Conservation (phyloP, 1,140 invertebrate species). For the Charaxes varanes region DNA sequence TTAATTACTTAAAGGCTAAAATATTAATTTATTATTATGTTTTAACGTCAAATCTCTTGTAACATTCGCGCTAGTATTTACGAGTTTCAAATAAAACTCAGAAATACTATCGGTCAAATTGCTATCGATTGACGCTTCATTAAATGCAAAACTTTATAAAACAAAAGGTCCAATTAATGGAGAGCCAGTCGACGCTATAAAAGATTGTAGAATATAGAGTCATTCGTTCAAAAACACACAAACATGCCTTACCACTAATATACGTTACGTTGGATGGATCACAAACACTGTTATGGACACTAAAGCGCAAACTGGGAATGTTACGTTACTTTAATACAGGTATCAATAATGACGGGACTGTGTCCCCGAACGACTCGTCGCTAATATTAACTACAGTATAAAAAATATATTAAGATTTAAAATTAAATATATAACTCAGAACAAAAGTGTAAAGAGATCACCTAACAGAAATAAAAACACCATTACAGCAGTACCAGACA, state of each 20-base stretch:
- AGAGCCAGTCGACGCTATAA: slow-evolving; percentile 38
- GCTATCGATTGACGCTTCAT: slow-evolving; percentile 37
- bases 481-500: slow-evolving; percentile 49
- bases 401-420: slow-evolving; percentile 57
- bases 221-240: slow-evolving; percentile 54
- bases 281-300: slow-evolving; percentile 67
- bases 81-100: slow-evolving; percentile 17
- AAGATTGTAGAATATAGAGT: slow-evolving; percentile 34
- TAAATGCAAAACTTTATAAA: too few species aligned
- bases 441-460: slow-evolving; percentile 66
- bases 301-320: slow-evolving; percentile 70
- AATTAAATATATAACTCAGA: slow-evolving; percentile 52
- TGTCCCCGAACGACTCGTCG: slow-evolving; percentile 30
- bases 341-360: slow-evolving; percentile 63
- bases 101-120: slow-evolving; percentile 38
- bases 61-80: slow-evolving; percentile 34
- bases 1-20: slow-evolving; percentile 47
- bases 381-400: slow-evolving; percentile 55
- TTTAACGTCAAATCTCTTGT: slow-evolving; percentile 42
- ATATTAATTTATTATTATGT: slow-evolving; percentile 61
- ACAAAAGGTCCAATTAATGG: slow-evolving; percentile 27
- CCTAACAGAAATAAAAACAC: slow-evolving; percentile 36
- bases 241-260: slow-evolving; percentile 61
- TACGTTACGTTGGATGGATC: slow-evolving; percentile 65
- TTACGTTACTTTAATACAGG: slow-evolving; percentile 67